A percentile compares a stretch with the other conserved stretches of the same genome.
Conservation (phyloP, 1,140 invertebrate species). For the Brachionus koreanus region DNA sequence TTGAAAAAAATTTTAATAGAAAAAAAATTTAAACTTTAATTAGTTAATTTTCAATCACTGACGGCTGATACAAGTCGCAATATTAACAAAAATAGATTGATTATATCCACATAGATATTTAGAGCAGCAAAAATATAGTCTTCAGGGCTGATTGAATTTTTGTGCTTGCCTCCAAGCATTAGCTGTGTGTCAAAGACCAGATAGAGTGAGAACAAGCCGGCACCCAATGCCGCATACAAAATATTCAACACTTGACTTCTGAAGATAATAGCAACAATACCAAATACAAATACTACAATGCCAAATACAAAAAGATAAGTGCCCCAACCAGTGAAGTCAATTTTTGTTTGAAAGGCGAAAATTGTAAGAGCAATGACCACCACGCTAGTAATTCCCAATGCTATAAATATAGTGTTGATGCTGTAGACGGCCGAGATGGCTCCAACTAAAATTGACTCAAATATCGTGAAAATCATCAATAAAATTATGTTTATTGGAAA, state of each 20-base stretch:
- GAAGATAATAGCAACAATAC: slow-evolving; percentile 73
- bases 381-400: slow-evolving; percentile 73
- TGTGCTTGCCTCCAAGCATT: slow-evolving; percentile 86
- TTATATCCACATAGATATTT: slow-evolving; percentile 81
- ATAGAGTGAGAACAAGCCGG: slow-evolving; percentile 60
- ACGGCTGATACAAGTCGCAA: slow-evolving; percentile 55
- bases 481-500: slow-evolving; percentile 85
- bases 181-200: slow-evolving; percentile 88
- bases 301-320: slow-evolving; percentile 72
- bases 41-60: background rate
- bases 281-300: slow-evolving; percentile 76
- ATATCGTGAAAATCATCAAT: slow-evolving; percentile 68
- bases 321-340: slow-evolving; percentile 77
- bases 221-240: slow-evolving; percentile 42
- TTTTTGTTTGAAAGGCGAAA: slow-evolving; percentile 87
- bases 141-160: slow-evolving; percentile 84
- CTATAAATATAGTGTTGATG: slow-evolving; percentile 66
- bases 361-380: slow-evolving; percentile 76
- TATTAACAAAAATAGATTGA: slow-evolving; percentile 84
- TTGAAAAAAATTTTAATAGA: too few species aligned
- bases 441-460: slow-evolving; percentile 47
- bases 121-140: slow-evolving; percentile 92
- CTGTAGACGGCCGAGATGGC: slow-evolving; percentile 48
- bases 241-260: slow-evolving; percentile 52
- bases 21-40: too few species aligned